phyloP scores from a whole-genome alignment of 2,888 invertebrate species.

The Neoscelio sp. region DNA sequence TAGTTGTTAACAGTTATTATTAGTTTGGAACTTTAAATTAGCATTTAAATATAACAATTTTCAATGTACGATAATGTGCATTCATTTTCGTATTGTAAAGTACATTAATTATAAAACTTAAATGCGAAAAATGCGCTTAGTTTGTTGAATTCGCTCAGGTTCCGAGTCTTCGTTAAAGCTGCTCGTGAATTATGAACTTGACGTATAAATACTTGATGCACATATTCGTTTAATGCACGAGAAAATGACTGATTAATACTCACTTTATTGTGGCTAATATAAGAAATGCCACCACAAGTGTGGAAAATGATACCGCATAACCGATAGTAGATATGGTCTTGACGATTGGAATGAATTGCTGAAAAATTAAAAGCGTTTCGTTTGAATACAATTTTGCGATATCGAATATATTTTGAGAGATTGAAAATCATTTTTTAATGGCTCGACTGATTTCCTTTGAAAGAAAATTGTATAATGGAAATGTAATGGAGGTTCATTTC shows the following conservation, averaged over 20 bases:
- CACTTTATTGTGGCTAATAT: conserved; percentile 86
- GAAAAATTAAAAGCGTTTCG: conserved; percentile 75
- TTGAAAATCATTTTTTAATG: no score
- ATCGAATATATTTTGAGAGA: no score
- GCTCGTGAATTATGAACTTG: not conserved
- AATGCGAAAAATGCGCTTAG: no score
- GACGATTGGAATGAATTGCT: conserved; percentile 84
- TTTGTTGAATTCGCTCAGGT: no score
- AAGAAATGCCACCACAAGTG: conserved; percentile 85
- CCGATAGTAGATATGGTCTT: conserved; percentile 85
- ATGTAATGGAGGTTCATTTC: no score
- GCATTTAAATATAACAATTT: not conserved
- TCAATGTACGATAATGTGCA: conserved; percentile 8
- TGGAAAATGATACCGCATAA: conserved; percentile 85
- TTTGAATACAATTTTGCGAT: no score
- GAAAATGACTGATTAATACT: conserved; percentile 75
- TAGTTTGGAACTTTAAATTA: no score
- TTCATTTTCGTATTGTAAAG: conserved; percentile 10
- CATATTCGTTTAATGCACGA: no score
- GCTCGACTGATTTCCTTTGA: no score
- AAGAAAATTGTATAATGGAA: no score
- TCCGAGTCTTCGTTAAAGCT: no score
- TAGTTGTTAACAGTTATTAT: no score
- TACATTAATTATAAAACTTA: conserved; percentile 14
- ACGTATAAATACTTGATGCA: not conserved